Evolutionary conservation across 2,888 invertebrate genomes (phyloP).

Genomic region (Campoletis raptor): DNA sequence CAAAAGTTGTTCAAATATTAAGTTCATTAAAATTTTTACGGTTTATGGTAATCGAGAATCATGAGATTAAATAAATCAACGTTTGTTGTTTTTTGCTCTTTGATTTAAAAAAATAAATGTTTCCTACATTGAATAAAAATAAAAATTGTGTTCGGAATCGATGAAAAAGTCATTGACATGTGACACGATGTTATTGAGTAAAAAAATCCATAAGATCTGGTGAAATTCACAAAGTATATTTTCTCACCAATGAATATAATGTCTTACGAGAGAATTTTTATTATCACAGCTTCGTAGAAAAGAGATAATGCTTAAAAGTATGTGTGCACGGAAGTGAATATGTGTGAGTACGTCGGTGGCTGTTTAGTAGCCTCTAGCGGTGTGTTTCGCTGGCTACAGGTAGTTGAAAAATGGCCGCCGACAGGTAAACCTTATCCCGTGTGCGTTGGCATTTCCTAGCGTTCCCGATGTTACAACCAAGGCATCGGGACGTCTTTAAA

Average conservation of each 20-base stretch:
- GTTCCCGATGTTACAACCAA: conserved; percentile 61
- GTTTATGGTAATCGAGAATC: not conserved
- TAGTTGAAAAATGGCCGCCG: conserved; percentile 84
- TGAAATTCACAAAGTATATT: not conserved
- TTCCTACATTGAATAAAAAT: not conserved
- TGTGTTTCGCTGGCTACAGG: conserved; percentile 76
- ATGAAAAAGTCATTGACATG: not conserved
- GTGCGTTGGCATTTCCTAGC: conserved; percentile 76
- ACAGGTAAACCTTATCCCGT: conserved; percentile 77
- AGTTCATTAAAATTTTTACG: too few species aligned
- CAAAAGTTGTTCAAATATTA: too few species aligned
- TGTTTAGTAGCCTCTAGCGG: conserved; percentile 50
- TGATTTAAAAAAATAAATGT: not conserved
- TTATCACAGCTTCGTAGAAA: not conserved
- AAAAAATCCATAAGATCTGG: not conserved
- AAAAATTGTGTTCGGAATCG: not conserved
- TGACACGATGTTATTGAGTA: not conserved
- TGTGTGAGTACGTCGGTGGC: not conserved
- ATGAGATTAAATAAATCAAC: not conserved
- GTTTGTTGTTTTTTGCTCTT: not conserved
- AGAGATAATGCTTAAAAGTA: not conserved
- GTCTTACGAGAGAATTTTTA: not conserved
- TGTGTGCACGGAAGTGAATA: not conserved
- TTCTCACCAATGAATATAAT: not conserved
- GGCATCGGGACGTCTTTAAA: conserved; percentile 57